A percentile compares a stretch with the other conserved stretches of the same genome.
These are phyloP conservation scores for Spodoptera picta DNA, from an alignment of 2,888 invertebrate genomes.

Conservation along the genomic window DNA sequence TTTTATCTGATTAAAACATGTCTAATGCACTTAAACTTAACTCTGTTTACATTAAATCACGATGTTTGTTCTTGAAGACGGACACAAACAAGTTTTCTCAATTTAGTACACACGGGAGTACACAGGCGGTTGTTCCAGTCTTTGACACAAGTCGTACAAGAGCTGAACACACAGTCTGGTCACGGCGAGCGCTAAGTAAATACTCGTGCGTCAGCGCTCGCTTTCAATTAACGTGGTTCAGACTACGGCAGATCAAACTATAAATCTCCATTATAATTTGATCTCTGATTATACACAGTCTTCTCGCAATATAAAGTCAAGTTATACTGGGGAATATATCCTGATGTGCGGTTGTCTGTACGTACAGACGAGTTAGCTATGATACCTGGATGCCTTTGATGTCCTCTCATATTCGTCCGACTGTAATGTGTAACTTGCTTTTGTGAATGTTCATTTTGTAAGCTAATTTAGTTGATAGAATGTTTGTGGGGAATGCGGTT, in stretches of 20 bases:
- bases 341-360: conserved; percentile 1
- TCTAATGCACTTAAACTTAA: conserved; percentile 12
- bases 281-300: no score
- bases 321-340: no score
- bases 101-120: conserved; percentile 35
- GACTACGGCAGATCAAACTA: no score
- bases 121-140: conserved; percentile 58
- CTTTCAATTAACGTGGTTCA: conserved; percentile 80
- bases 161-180: conserved; percentile 78
- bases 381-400: conserved; percentile 77
- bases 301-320: no score
- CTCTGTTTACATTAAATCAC: conserved; percentile 19
- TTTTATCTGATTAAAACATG: conserved; percentile 11
- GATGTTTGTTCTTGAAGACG: conserved; percentile 23
- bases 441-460: conserved; percentile 57
- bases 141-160: conserved; percentile 79
- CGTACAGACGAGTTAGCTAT: conserved; percentile 77
- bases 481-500: conserved; percentile 4
- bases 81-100: conserved; percentile 39
- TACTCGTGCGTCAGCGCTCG: conserved; percentile 69
- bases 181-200: conserved; percentile 77
- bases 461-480: conserved; percentile 48
- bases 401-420: conserved; percentile 72
- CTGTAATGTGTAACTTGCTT: conserved; percentile 69
- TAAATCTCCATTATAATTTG: no score